A percentile compares a stretch with the other conserved stretches of the same genome.
phyloP scores from a whole-genome alignment of 2,113 vertebrate species.

The Desmodus rotundus region DNA sequence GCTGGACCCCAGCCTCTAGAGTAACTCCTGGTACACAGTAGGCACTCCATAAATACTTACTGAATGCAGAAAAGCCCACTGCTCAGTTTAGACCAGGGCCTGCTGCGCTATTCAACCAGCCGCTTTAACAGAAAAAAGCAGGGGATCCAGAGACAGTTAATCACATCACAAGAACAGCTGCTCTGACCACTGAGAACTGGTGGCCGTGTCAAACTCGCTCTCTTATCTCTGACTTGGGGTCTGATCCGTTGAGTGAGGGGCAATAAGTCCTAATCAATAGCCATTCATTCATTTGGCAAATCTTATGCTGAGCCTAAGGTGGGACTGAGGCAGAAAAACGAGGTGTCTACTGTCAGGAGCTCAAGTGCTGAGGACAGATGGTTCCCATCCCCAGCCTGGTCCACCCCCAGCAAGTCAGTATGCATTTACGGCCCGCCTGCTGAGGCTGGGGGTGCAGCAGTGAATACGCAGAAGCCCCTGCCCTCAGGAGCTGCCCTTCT shows the following conservation, averaged over 20 bases:
- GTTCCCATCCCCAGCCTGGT: neutral
- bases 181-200: neutral
- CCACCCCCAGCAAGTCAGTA: no score
- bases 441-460: neutral
- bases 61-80: neutral
- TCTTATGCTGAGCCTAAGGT: neutral
- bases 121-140: neutral
- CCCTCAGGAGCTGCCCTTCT: neutral
- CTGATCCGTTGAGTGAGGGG: neutral
- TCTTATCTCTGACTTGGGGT: neutral
- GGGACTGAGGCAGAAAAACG: neutral
- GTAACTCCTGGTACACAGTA: neutral
- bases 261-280: neutral
- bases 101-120: neutral
- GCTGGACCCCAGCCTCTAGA: neutral
- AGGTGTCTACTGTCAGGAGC: neutral
- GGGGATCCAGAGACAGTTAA: neutral
- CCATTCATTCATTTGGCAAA: neutral
- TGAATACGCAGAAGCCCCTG: neutral
- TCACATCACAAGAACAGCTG: neutral
- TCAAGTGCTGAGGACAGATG: neutral
- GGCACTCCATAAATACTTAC: neutral
- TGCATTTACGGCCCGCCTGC: accelerated
- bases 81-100: neutral
- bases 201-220: neutral